These are phyloP conservation scores for Mobula birostris DNA, from an alignment of 2,113 vertebrate species.

Conservation along the genomic window DNA sequence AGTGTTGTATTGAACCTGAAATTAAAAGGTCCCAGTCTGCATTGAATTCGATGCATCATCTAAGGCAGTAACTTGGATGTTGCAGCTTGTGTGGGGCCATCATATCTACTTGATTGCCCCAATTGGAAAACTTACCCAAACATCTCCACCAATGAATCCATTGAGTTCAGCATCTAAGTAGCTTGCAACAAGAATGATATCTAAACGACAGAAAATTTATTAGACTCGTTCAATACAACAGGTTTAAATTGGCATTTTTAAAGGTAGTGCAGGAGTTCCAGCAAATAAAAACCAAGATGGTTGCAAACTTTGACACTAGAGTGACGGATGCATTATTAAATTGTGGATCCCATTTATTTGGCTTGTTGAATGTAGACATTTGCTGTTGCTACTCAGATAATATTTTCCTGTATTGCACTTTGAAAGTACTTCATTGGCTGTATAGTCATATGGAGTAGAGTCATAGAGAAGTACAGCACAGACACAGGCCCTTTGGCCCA, in stretches of 20 bases:
- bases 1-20: background rate
- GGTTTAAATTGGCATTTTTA: background rate
- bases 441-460: too few species aligned
- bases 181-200: background rate
- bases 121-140: background rate
- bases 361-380: background rate
- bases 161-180: too few species aligned
- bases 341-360: background rate
- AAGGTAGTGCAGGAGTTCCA: background rate
- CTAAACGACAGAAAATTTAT: background rate
- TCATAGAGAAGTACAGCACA: too few species aligned
- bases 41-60: slow-evolving; percentile 14
- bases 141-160: background rate
- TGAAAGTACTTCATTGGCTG: too few species aligned
- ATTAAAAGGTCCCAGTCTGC: background rate
- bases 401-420: too few species aligned
- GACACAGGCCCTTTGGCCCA: too few species aligned
- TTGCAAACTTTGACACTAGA: background rate
- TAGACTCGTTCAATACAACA: background rate
- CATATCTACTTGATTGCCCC: background rate
- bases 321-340: background rate
- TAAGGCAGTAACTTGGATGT: background rate
- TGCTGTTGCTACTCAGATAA: background rate
- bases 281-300: background rate
- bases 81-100: background rate